phyloP scores from a whole-genome alignment of 2,113 vertebrate species.

The Delphinus delphis region DNA sequence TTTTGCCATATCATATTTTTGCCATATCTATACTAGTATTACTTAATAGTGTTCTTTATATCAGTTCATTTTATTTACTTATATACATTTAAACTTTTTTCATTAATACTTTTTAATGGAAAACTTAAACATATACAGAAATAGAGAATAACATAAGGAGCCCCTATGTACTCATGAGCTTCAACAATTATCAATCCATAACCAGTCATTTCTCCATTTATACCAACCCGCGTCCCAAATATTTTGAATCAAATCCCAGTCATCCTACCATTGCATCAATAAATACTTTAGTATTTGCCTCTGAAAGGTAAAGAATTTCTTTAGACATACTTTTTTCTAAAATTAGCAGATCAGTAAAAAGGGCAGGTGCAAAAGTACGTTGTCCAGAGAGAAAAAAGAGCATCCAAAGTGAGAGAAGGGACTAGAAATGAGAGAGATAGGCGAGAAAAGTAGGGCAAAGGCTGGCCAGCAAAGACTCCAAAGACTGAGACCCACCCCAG shows the following conservation, averaged over 20 bases:
- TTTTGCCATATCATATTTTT: not conserved
- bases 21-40: not conserved
- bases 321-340: not conserved
- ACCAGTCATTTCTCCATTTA: not conserved
- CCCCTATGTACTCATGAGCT: not conserved
- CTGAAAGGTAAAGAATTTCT: not conserved
- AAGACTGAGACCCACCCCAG: not conserved
- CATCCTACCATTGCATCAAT: not conserved
- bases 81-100: not conserved
- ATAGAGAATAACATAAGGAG: not conserved
- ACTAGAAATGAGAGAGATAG: not conserved
- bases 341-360: slow-evolving; percentile 10
- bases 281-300: not conserved
- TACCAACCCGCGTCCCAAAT: not conserved
- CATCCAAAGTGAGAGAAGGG: not conserved
- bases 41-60: not conserved
- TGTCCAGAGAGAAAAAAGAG: not conserved
- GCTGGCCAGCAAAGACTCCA: not conserved
- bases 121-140: not conserved
- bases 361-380: not conserved
- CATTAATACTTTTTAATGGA: not conserved
- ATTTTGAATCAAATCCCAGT: not conserved
- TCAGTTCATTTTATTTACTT: not conserved
- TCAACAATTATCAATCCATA: not conserved
- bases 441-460: not conserved